phyloP scores from a whole-genome alignment of 1,140 invertebrate species.

The Brachionus angularis region DNA sequence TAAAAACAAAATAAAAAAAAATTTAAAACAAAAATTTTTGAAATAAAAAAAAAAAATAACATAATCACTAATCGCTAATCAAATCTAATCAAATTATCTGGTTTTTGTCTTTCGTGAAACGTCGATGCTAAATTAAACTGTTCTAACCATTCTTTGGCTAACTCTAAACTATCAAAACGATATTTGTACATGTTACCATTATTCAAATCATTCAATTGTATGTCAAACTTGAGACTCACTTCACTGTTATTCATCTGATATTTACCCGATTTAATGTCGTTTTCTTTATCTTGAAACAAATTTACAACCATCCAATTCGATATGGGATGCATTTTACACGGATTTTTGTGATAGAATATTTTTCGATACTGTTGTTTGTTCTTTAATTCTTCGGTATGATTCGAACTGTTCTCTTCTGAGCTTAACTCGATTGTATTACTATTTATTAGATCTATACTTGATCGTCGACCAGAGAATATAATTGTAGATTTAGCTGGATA shows the following conservation, averaged over 20 bases:
- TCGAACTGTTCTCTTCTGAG: background rate
- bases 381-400: background rate
- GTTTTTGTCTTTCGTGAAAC: constrained; percentile 40
- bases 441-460: too few relatives aligned
- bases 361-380: background rate
- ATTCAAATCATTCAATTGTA: constrained; percentile 35
- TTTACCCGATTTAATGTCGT: too few relatives aligned
- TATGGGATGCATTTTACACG: constrained; percentile 41
- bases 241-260: background rate
- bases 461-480: too few relatives aligned
- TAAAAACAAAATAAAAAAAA: too few relatives aligned
- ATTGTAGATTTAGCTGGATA: constrained; percentile 9
- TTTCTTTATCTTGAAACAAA: background rate
- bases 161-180: background rate
- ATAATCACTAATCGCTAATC: constrained; percentile 18
- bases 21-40: too few relatives aligned
- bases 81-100: constrained; percentile 40
- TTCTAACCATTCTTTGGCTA: constrained; percentile 31
- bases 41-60: too few relatives aligned
- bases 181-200: constrained; percentile 42
- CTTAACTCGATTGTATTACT: background rate
- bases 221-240: background rate
- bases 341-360: constrained; percentile 27
- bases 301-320: constrained; percentile 35
- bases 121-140: constrained; percentile 30